Percentiles rank a stretch among this genome's conserved stretches.
Conservation (phyloP, 2,113 vertebrate genomes). For the Neolamprologus devosi region DNA sequence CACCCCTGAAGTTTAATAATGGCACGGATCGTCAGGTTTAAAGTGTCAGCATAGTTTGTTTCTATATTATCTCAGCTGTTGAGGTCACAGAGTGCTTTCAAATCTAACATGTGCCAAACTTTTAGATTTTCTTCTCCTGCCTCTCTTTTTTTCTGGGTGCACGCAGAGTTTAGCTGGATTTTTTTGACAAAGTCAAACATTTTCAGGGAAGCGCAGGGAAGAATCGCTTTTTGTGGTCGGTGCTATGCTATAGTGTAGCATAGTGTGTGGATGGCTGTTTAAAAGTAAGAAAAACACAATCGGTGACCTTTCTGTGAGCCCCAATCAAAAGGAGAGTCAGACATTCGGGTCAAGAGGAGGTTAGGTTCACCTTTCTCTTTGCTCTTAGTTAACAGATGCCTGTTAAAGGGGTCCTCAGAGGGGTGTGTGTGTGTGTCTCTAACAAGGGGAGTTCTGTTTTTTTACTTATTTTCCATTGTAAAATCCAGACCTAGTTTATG, state of each 20-base stretch:
- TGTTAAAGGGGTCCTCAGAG: constrained; percentile 43
- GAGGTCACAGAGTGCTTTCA: neutral
- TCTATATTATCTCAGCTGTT: neutral
- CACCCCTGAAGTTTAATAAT: neutral
- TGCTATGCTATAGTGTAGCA: neutral
- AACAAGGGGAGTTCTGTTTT: constrained; percentile 17
- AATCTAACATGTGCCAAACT: neutral
- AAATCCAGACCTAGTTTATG: constrained; percentile 41
- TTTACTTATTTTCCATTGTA: constrained; percentile 59
- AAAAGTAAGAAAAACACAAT: constrained; percentile 6
- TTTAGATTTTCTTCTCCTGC: neutral
- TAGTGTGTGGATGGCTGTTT: neutral
- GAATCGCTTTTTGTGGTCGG: neutral
- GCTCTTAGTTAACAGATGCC: constrained; percentile 39
- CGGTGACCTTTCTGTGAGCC: constrained; percentile 5
- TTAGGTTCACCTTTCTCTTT: constrained; percentile 23
- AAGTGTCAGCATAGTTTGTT: neutral
- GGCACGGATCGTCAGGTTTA: neutral
- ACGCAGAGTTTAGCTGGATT: constrained; percentile 5
- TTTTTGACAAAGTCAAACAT: neutral
- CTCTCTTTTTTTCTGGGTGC: neutral
- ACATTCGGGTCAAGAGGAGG: neutral
- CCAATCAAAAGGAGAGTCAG: neutral
- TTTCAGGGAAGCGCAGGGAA: neutral
- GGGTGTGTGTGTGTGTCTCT: neutral